Evolutionary conservation across 2,888 invertebrate species (phyloP), one percentile per base, ranked within the genome.

Genomic region (Sinopyrophorus schimmeli): DNA sequence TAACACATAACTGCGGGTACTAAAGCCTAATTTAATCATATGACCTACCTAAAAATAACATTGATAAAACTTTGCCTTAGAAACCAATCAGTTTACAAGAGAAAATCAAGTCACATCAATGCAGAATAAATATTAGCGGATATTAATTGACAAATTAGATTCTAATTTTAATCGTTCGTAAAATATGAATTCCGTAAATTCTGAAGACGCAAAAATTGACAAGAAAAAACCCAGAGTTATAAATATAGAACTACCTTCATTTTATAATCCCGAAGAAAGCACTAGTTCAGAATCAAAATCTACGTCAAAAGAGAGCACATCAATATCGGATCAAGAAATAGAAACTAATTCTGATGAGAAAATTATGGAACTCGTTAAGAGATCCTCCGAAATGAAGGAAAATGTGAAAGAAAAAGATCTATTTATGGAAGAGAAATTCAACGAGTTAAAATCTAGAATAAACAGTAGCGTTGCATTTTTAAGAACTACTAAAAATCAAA

Each of bases 21-120:
- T 94, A 40, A 84, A 87, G 0, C 96, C 98, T 68, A 97, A 86
- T 70, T 88, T 91, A n/a, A 97, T 74, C 74, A 96, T 87, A 71
- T 96, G 90, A 0, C 96, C 96, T 0, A 94, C 94, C 60, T 74
- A 11, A 4, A 46, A 47, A 6, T 4, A 18, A 16, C n/a, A 37
- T 37, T 37, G 37, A 37, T 37, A 23, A 37, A 37, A 37, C 37
- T 34, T 20, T 1, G 12, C n/a, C 5, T n/a, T 26, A 26, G 5
- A 6, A 26, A n/a, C 26, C 5, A 6, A 26, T 6, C n/a, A 26
- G n/a, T 26, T 5, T 9, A 10, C 26, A 26, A 10, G n/a, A n/a
- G n/a, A n/a, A n/a, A n/a, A 31, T 31, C 31, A 31, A 31, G 31
- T 11, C 5, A n/a, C 4, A 26, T 26, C 26, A 26, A 26, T 26